phyloP scores from a whole-genome alignment of 2,888 invertebrate genomes.

The Eristalis pertinax region DNA sequence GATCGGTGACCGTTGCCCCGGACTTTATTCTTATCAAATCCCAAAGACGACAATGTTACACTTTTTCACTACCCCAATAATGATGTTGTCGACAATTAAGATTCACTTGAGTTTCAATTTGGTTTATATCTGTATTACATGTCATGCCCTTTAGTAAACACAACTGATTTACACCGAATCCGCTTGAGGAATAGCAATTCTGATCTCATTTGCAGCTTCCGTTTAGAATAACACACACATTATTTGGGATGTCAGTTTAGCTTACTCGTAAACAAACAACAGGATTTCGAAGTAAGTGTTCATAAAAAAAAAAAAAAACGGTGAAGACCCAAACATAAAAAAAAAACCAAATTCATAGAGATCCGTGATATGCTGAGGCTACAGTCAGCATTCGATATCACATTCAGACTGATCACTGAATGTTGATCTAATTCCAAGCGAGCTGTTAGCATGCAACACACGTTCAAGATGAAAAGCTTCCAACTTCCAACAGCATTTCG shows the following conservation, averaged over 20 bases:
- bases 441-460: neutral
- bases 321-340: slow-evolving; percentile 1
- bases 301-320: neutral
- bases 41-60: too few relatives aligned
- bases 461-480: slow-evolving; percentile 13
- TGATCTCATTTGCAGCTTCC: neutral
- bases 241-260: neutral
- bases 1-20: too few relatives aligned
- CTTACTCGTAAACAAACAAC: neutral
- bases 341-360: neutral
- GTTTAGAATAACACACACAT: neutral
- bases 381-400: neutral
- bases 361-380: neutral
- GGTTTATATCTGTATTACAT: neutral
- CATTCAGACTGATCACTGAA: neutral
- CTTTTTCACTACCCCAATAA: neutral
- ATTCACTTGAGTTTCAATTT: neutral
- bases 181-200: neutral
- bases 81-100: too few relatives aligned
- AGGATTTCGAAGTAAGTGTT: neutral
- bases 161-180: neutral
- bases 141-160: neutral
- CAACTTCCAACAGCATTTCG: neutral
- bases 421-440: slow-evolving; percentile 25
- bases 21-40: too few relatives aligned